Base-by-base conservation (phyloP, 2,113 vertebrate species). In the Carollia perspicillata region DNA sequence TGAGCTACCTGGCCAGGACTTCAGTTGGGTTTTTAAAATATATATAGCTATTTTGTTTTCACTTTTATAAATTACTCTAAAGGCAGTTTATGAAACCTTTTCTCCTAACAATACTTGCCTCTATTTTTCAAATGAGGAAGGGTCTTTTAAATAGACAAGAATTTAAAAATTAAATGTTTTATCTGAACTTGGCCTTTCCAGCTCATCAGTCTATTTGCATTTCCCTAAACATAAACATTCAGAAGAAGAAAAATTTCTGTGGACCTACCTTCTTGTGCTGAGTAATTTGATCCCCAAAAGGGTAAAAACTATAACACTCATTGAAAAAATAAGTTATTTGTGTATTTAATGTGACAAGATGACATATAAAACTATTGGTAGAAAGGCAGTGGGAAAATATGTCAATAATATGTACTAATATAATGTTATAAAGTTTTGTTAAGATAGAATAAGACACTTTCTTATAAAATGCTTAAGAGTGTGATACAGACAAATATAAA, bases 41-140 rank as follows among this genome's bases (percentile, higher is more conserved):
- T 14, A 26, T 20, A 12, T 72, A 47, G 2, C 30, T 77, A 17
- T 87, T 80, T 91, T 86, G 30, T 44, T 95, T 94, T 95, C 33
- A 44, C 12, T 75, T 94, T 92, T 72, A 95, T 80, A 79, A 95
- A 44, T 93, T 55, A 93, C 79, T 95, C 20, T 72, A 68, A 89
- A 92, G 75, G 60, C 60, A 68, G 80, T 63, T 91, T 90, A 49
- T 60, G 60, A 78, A 93, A 53, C 2, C 47, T 53, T 30, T 6
- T 0, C 20, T 26, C 35, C 26, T 44, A 72, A 22, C 0, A 42
- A 10, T 81, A 55, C 55, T 84, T 96, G 71, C 1, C 17, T 30
- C 8, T 71, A 20, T 44, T 65, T 71, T 83, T 63, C 4, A 5
- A 63, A 63, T 63, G 12, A 63, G 28, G 10, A 63, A 63, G 6